Conservation (phyloP, 2,113 vertebrate species). For the Microcebus ravelobensis region DNA sequence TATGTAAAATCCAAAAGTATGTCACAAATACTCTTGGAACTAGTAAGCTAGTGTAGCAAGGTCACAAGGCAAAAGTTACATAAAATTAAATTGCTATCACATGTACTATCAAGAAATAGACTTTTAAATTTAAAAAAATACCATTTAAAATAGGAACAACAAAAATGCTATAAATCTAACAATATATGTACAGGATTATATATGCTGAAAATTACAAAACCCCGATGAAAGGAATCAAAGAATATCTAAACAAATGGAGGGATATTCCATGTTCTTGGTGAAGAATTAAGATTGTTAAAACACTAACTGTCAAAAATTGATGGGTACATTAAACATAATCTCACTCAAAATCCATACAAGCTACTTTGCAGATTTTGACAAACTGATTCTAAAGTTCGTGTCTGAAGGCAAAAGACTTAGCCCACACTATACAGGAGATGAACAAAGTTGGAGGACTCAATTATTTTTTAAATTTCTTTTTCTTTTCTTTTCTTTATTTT, state of each 20-base stretch:
- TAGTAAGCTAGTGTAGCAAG: background rate
- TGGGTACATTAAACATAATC: background rate
- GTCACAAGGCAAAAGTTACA: background rate
- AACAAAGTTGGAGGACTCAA: background rate
- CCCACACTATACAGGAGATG: background rate
- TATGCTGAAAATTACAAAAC: background rate
- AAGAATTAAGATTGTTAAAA: background rate
- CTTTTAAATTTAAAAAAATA: background rate
- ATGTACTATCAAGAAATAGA: background rate
- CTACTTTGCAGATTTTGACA: background rate
- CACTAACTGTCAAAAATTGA: background rate
- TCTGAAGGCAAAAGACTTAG: background rate
- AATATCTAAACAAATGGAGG: background rate
- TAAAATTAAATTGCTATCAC: background rate
- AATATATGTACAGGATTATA: background rate
- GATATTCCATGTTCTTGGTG: background rate
- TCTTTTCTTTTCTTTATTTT: too few relatives aligned
- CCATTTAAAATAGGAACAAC: background rate
- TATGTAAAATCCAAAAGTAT: background rate
- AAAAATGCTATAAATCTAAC: background rate
- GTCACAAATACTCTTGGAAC: background rate
- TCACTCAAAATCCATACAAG: background rate
- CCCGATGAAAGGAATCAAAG: background rate
- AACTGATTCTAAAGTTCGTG: background rate
- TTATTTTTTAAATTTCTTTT: background rate